Evolutionary conservation across 1,140 invertebrate species (phyloP), one percentile per base, ranked within the genome.

Genomic region (Scaptomyza montana): DNA sequence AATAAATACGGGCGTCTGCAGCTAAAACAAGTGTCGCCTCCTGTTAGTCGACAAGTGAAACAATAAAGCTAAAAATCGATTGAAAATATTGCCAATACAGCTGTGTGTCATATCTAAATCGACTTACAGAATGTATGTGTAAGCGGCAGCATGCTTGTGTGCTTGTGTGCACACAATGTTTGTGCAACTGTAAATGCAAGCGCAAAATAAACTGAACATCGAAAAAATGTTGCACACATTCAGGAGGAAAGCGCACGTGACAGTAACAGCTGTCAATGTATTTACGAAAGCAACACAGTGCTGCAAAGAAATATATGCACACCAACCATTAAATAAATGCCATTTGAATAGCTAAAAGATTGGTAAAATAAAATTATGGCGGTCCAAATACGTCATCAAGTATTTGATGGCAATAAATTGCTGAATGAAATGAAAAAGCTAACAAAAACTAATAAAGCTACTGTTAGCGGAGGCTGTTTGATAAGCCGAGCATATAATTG

Each of bases 61-160:
- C 75, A 80, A 86, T 78, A 81, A 73, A 57, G 61, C 43, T 57
- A 80, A 86, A 86, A 86, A 86, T 86, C 81, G 78, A 86, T 86
- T 49, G 65, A 51, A 80, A 76, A 78, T 81, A 70, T 56, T 54
- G 51, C 85, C n/a, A 16, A 62, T 62, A 59, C 57, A 30, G 63
- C 30, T 50, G 54, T 49, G 71, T 56, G 47, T 16, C 47, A 57
- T 68, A 78, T 68, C 68, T 82, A 68, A 63, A 80, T 47, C 49
- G 19, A 43, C 54, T 45, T 46, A 57, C 59, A 55, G 19, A 13
- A 2, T 59, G 3, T 46, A 16, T 70, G 28, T 54, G 5, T 49
- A 43, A 19, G 21, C 39, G 12, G 36, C 36, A 39, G 36, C 3
- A 3, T 39, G 36, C 36, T 39, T 28, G 3, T 54, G 60, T 21